Base-by-base conservation (phyloP, 2,888 invertebrate species). In the Brachypalpus laphriformis region DNA sequence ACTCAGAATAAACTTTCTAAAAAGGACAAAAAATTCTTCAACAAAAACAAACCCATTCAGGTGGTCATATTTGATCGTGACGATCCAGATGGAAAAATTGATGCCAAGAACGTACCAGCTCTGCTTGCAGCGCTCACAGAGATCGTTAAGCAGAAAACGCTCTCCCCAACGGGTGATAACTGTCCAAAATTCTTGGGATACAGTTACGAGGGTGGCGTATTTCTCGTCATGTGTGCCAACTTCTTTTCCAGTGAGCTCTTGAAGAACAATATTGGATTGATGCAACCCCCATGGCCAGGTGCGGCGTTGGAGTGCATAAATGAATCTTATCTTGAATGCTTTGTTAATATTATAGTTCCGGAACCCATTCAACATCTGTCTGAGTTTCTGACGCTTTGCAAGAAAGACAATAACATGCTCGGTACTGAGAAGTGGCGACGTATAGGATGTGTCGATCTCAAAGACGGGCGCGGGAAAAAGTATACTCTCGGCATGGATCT, bases 291-390 rank as follows among this genome's bases (percentile, higher is more conserved):
- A 7, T 47, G 57, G 47, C 22, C 51, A 4, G 59, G 66, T 2
- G 59, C 57, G 1, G 8, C 25, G 7, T 49, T 80, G 6, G 34
- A 68, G 8, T 22, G 40, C 5, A 4, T 9, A 1, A 6, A 11
- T 2, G 16, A 18, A 2, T 0, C 11, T 4, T 28, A 63, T n/a
- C 8, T n/a, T 0, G 63, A 37, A 3, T 8, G 4, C 11, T 8
- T 49, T 42, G 51, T 45, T 16, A 25, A 7, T 0, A 25, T 61
- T 2, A 7, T 20, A 8, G 2, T 61, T 16, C 74, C 80, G 1
- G 2, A 25, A 3, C 16, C n/a, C 0, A 66, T 80, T 3, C 6
- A 6, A 8, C 80, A 80, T 59, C 1, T 74, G 2, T 74, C 80
- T 0, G 59, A 68, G 9, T 80, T 80, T n/a, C 2, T 57, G 0